A percentile compares a stretch with the other conserved stretches of the same genome.
phyloP scores from a whole-genome alignment of 2,113 vertebrate genomes.

The Grus americana region DNA sequence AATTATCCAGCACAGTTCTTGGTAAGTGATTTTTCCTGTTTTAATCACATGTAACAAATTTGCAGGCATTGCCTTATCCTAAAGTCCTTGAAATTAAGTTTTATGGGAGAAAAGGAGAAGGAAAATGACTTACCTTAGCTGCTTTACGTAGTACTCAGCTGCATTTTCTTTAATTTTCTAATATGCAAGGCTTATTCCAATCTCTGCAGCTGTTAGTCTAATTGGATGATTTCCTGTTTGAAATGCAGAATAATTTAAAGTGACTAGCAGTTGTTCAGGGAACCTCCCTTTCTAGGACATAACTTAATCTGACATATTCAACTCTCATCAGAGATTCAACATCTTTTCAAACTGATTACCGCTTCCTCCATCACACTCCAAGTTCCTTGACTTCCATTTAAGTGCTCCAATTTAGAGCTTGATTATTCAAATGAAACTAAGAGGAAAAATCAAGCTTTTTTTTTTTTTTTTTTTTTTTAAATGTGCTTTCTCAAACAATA shows the following conservation, averaged over 20 bases:
- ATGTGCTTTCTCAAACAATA: not conserved
- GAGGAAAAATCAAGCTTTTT: not conserved
- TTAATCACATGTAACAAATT: not conserved
- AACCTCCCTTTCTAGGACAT: constrained; percentile 64
- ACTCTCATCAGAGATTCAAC: constrained; percentile 59
- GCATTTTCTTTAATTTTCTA: constrained; percentile 56
- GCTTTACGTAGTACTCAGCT: constrained; percentile 2
- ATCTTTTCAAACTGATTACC: constrained; percentile 62
- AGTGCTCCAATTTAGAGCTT: constrained; percentile 42
- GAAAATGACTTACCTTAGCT: constrained; percentile 13
- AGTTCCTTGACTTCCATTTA: constrained; percentile 49
- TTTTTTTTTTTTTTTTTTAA: not conserved
- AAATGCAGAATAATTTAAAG: constrained; percentile 72
- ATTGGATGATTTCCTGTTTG: constrained; percentile 72
- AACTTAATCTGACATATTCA: constrained; percentile 62
- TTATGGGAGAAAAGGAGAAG: not conserved
- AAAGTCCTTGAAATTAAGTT: constrained; percentile 39
- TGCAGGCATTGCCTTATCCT: not conserved
- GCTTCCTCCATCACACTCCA: constrained; percentile 32
- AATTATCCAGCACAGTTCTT: not conserved
- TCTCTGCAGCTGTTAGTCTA: constrained; percentile 63
- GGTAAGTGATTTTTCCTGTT: not conserved
- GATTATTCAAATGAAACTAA: constrained; percentile 54
- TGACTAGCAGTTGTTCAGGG: constrained; percentile 63
- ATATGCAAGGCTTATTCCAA: constrained; percentile 40